Evolutionary conservation across 2,797 vertebrate genomes (phyloP).

Genomic region (Apogon talboti): DNA sequence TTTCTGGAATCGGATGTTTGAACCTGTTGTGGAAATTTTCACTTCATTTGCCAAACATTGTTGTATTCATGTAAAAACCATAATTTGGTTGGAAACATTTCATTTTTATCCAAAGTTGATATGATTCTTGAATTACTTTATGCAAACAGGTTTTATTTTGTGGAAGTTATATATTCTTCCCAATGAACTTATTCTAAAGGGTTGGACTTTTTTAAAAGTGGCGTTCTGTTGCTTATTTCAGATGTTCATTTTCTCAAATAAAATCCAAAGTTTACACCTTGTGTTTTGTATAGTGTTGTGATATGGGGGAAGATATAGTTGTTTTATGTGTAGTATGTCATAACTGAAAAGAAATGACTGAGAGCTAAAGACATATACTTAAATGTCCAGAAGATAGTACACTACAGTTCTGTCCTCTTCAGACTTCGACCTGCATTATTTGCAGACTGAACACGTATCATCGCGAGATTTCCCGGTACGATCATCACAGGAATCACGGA

Average conservation of each 20-base stretch:
- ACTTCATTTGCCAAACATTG: no score
- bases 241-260: conserved; percentile 8
- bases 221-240: not conserved
- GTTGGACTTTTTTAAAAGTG: no score
- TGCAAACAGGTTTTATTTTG: no score
- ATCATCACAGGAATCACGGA: conserved; percentile 2
- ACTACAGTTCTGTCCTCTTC: not conserved
- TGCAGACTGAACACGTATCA: not conserved
- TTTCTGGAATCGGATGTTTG: no score
- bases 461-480: conserved; percentile 63
- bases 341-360: no score
- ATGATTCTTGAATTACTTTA: no score
- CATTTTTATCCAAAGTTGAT: no score
- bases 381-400: not conserved
- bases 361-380: not conserved
- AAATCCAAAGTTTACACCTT: conserved; percentile 3
- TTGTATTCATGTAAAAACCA: no score
- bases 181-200: not conserved
- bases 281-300: not conserved
- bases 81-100: no score
- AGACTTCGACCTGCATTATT: not conserved
- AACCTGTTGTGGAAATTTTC: no score
- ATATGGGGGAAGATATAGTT: not conserved
- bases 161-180: no score
- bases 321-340: no score